Evolutionary conservation across 2,113 vertebrate species (phyloP).

Genomic region (Bombycilla garrulus): DNA sequence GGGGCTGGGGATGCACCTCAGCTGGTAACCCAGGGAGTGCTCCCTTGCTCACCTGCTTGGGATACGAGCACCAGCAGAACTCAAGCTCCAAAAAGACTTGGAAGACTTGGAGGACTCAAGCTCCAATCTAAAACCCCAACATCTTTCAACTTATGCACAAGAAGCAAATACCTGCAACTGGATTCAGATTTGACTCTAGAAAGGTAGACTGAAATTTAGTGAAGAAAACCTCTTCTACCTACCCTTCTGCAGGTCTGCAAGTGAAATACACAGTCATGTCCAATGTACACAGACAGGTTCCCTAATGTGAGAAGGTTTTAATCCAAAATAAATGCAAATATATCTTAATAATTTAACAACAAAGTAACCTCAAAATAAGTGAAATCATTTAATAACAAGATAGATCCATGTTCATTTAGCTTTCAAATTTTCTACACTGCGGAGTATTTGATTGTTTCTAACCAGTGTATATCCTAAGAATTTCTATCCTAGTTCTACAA

Average conservation of each 20-base stretch:
- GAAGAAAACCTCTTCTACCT: background rate
- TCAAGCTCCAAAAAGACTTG: too few relatives aligned
- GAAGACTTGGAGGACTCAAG: background rate
- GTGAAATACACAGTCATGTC: background rate
- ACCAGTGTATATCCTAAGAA: background rate
- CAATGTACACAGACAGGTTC: background rate
- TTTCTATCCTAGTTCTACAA: background rate
- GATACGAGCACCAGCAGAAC: rapidly evolving
- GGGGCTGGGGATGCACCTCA: background rate
- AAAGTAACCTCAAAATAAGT: background rate
- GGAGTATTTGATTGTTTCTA: background rate
- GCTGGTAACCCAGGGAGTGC: background rate
- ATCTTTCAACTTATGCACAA: background rate
- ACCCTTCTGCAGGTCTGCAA: background rate
- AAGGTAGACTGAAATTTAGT: background rate
- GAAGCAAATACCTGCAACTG: background rate
- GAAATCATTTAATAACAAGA: background rate
- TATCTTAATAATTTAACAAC: background rate
- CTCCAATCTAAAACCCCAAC: background rate
- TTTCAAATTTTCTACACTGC: background rate
- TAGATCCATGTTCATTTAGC: background rate
- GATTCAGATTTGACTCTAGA: background rate
- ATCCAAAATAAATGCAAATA: background rate
- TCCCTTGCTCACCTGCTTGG: background rate
- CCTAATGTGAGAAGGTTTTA: background rate